These are phyloP conservation scores for Argopecten irradians DNA, from an alignment of 1,140 invertebrate genomes.

Conservation along the genomic window DNA sequence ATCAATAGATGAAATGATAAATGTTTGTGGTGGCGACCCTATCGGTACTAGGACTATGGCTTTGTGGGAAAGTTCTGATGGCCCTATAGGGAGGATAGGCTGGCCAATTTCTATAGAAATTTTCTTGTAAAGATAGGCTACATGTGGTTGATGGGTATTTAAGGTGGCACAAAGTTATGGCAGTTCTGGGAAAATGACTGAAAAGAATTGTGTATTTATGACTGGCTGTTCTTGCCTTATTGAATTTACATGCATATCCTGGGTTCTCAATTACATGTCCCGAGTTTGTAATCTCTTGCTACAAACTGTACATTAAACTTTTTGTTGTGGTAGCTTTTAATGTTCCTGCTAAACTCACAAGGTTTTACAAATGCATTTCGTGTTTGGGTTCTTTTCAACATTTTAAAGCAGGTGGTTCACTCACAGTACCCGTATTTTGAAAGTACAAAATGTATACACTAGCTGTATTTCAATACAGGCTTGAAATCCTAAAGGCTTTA, in stretches of 20 bases:
- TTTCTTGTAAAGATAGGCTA: neutral
- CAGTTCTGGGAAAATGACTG: neutral
- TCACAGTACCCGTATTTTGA: too few species aligned
- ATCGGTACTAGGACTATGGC: neutral
- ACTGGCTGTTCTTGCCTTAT: neutral
- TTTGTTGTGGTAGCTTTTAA: neutral
- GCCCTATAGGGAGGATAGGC: neutral
- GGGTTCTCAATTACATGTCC: neutral
- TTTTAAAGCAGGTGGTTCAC: neutral
- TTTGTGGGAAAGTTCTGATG: neutral
- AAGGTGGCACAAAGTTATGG: neutral
- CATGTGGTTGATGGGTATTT: neutral
- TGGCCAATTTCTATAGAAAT: constrained; percentile 10
- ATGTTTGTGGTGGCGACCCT: neutral
- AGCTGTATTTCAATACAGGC: too few species aligned
- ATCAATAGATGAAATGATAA: neutral
- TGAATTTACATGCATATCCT: neutral
- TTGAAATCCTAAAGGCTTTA: too few species aligned
- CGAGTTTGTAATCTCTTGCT: neutral
- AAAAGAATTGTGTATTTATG: constrained; percentile 10
- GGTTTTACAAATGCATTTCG: neutral
- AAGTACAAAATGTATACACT: too few species aligned
- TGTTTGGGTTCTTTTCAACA: neutral
- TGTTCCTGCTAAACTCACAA: neutral
- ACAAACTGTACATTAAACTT: neutral